These are phyloP conservation scores for Aelia acuminata DNA, from an alignment of 2,888 invertebrate genomes.

Conservation along the genomic window DNA sequence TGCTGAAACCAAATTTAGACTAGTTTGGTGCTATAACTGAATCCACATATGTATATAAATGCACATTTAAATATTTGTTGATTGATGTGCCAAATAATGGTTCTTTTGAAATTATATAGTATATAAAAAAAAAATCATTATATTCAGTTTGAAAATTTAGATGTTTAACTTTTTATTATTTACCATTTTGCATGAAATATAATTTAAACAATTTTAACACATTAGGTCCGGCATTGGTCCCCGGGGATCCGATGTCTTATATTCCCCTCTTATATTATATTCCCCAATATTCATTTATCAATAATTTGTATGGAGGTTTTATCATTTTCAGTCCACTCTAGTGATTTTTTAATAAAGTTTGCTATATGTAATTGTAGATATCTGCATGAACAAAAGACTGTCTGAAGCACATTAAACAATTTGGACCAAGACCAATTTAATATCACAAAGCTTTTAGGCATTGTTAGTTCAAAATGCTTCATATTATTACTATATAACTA, in stretches of 20 bases:
- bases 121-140: background rate
- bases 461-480: background rate
- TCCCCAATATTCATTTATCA: too few species aligned
- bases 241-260: too few species aligned
- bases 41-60: background rate
- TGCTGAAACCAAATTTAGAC: too few species aligned
- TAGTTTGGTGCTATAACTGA: background rate
- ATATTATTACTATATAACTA: background rate
- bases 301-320: background rate
- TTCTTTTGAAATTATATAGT: background rate
- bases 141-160: background rate
- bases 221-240: too few species aligned
- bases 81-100: conserved; percentile 4
- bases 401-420: background rate
- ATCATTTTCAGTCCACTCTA: background rate
- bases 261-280: too few species aligned
- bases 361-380: background rate
- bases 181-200: background rate
- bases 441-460: background rate
- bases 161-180: background rate
- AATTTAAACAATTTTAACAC: background rate
- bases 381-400: conserved; percentile 9
- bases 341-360: background rate
- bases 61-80: background rate
- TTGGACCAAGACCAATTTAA: background rate